Conservation (phyloP, 2,888 invertebrate genomes). For the Synanthedon vespiformis region DNA sequence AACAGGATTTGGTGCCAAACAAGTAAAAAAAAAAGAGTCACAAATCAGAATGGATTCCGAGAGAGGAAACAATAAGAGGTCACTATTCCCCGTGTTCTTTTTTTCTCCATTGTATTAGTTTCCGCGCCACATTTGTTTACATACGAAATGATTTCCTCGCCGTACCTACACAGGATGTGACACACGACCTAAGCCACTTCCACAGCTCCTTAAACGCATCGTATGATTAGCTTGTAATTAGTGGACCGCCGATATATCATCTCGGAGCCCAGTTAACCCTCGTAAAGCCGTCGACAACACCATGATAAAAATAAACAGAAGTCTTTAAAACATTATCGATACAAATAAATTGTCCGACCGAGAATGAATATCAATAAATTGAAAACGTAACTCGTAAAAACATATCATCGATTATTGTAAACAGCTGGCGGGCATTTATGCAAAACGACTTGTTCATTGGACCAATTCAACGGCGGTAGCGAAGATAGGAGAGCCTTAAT, state of each 20-base stretch:
- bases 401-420: conserved; percentile 67
- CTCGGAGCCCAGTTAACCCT: conserved; percentile 20
- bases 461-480: conserved; percentile 60
- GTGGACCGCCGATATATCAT: conserved; percentile 27
- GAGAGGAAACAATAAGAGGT: conserved; percentile 46
- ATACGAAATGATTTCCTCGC: conserved; percentile 10
- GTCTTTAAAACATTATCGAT: conserved; percentile 56
- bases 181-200: neutral
- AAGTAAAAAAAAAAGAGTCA: conserved; percentile 42
- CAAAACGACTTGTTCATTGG: conserved; percentile 55
- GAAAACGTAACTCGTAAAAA: conserved; percentile 63
- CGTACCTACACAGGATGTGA: conserved; percentile 1
- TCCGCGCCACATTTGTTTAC: conserved; percentile 19
- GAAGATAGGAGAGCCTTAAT: conserved; percentile 39
- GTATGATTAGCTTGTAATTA: conserved; percentile 32
- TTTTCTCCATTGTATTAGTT: conserved; percentile 28
- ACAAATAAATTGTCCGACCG: conserved; percentile 60
- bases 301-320: conserved; percentile 54
- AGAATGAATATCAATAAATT: conserved; percentile 65
- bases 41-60: conserved; percentile 35
- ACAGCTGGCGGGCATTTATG: conserved; percentile 67
- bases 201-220: conserved; percentile 3
- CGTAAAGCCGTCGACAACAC: conserved; percentile 40
- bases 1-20: conserved; percentile 47
- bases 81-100: conserved; percentile 29